Evolutionary conservation across 2,113 vertebrate species (phyloP).

Genomic region (Otocyon megalotis): DNA sequence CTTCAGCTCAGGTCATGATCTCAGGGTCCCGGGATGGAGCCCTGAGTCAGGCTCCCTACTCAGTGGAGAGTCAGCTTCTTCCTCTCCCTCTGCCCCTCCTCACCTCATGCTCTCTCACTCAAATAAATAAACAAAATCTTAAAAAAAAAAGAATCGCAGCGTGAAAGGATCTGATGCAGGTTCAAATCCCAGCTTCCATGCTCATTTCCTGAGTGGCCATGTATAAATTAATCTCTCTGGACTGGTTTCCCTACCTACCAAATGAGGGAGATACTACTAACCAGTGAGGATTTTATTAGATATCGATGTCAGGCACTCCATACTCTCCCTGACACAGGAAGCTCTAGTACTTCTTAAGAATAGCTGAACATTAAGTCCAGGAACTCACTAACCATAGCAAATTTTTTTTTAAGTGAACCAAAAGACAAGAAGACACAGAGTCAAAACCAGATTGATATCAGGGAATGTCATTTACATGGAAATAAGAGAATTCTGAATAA

Average conservation of each 20-base stretch:
- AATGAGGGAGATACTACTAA: neutral
- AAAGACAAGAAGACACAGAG: slow-evolving; percentile 50
- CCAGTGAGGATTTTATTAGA: neutral
- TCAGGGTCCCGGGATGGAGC: neutral
- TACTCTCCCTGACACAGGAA: neutral
- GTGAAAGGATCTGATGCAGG: neutral
- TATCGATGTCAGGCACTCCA: neutral
- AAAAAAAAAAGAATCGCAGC: neutral
- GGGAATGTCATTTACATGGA: slow-evolving; percentile 80
- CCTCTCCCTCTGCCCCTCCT: neutral
- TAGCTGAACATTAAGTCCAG: neutral
- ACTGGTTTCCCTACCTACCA: neutral
- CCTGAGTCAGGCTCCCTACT: neutral
- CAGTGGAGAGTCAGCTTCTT: neutral
- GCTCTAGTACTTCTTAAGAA: neutral
- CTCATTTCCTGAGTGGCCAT: neutral
- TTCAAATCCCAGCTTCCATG: neutral
- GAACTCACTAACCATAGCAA: neutral
- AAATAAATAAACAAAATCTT: neutral
- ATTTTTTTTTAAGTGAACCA: neutral
- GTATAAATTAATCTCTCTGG: neutral
- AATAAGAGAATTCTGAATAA: slow-evolving; percentile 79
- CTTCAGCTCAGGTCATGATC: neutral
- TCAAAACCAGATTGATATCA: slow-evolving; percentile 56
- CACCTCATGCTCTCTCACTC: neutral